Evolutionary conservation across 2,113 vertebrate genomes (phyloP), one percentile per base, ranked within the genome.

Genomic region (Clarias batrachus): DNA sequence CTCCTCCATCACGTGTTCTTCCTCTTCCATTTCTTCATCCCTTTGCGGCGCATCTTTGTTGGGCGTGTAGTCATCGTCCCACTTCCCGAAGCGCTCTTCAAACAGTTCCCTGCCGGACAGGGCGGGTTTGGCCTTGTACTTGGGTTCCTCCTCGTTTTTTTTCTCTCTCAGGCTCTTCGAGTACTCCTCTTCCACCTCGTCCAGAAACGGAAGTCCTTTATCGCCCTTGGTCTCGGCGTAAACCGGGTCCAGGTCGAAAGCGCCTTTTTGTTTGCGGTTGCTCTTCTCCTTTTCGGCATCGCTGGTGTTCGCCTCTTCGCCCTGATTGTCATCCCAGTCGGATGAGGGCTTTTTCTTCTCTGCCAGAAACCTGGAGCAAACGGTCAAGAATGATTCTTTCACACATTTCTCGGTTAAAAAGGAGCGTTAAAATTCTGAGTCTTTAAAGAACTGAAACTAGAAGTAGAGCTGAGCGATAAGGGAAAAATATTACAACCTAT

Each of bases 31-130:
- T 73, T 93, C 86, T 82, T 98, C 97, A 0, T 96, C 87, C 86
- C 96, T 95, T 60, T 96, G 94, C 14, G 94, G 93, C 66, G 97
- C 96, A 85, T 98, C 97, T 85, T 98, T 98, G 0, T 92, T 91
- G 13, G 96, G 93, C 87, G 96, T 60, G 82, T 96, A 97, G 6
- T 96, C 91, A 0, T 98, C 97, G 16, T 97, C 97, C 97, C 98
- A 98, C 59, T 98, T 99, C 71, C 96, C 96, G 6, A 96, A 93
- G 59, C 95, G 94, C 56, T 92, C 89, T 21, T 91, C 91, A 23
- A 96, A 94, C 81, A 98, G 95, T 13, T 97, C 97, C 83, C 97
- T 95, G 79, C 95, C 90, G 0, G 95, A 94, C 0, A 96, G 82
- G 2, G 95, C 81, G 0, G 94, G 91, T 92, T 97, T 95, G 83